A percentile compares a stretch with the other conserved stretches of the same genome.
Conservation (phyloP, 2,113 vertebrate genomes). For the Cairina moschata region DNA sequence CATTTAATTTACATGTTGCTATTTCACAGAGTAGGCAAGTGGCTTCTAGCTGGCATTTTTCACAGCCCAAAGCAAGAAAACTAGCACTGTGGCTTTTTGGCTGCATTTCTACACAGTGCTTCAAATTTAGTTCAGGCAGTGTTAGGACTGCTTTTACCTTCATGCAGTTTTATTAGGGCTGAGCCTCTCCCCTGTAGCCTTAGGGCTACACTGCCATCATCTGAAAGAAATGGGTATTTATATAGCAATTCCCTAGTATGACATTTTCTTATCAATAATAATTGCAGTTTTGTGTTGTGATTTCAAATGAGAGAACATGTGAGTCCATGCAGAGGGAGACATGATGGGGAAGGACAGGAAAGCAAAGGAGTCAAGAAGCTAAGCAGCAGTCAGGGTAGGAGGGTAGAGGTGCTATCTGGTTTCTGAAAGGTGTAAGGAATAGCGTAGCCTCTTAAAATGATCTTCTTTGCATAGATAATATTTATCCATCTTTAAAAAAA, state of each 20-base stretch:
- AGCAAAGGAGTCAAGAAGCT: not conserved
- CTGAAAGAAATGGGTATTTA: not conserved
- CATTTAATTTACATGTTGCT: not conserved
- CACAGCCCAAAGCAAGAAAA: not conserved
- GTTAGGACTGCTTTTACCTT: not conserved
- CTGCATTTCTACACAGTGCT: not conserved
- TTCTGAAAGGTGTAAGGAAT: not conserved
- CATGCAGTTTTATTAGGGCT: not conserved
- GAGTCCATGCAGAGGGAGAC: not conserved
- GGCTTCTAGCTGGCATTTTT: not conserved
- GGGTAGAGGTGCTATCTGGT: not conserved
- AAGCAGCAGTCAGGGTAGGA: not conserved
- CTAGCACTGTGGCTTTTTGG: not conserved
- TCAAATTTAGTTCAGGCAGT: fast-evolving
- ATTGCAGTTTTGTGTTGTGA: not conserved
- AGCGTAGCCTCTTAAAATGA: not conserved
- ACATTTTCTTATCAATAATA: not conserved
- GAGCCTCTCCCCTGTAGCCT: not conserved
- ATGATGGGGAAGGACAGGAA: not conserved
- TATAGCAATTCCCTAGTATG: not conserved
- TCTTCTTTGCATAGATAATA: not conserved
- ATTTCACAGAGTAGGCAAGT: not conserved
- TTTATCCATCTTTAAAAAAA: not conserved
- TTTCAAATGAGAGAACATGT: not conserved
- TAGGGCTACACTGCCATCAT: not conserved